Base-by-base conservation (phyloP, 2,888 invertebrate genomes). In the Clepsis dumicolana region DNA sequence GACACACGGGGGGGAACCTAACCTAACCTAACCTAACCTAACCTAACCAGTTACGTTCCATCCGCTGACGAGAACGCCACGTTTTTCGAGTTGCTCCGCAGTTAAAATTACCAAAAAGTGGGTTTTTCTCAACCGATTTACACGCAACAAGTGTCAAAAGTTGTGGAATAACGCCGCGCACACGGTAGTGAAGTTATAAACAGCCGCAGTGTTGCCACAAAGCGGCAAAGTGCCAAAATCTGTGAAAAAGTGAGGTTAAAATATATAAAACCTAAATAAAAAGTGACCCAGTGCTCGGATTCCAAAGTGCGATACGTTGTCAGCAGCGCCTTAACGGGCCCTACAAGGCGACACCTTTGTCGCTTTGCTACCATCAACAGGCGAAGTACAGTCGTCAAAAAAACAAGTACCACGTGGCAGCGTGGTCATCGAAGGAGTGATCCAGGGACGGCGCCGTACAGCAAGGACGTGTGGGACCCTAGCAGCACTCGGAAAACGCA, bases 11-110 rank as follows among this genome's bases (percentile, higher is more conserved):
- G n/a, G n/a, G n/a, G n/a, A 59, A 38, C 59, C 38, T 41, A 35
- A 41, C 59, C 41, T 59, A 41, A 38, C 59, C 59, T 38, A 38
- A 35, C 59, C 35, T 41, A 41, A 59, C 59, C 50, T 38, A 38
- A 38, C 38, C 38, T 38, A 38, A 38, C 38, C 2, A 27, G 21
- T 27, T n/a, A 4, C 14, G 27, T n/a, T 12, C 52, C n/a, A 2
- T 14, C 25, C 52, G n/a, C 4, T 1, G n/a, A 25, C 27, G 1
- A 1, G 25, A 14, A 2, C 14, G n/a, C 16, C 14, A 4, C 27
- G 21, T 14, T 14, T 27, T 53, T 7, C 14, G 2, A 4, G 4
- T 3, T n/a, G 44, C 44, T 44, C 44, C 44, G 44, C 44, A 44
- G 14, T n/a, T 14, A 16, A 16, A 16, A 44, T 14, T 16, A 4